Conservation (phyloP, 2,888 invertebrate genomes). For the Gymnosoma rotundatum region DNA sequence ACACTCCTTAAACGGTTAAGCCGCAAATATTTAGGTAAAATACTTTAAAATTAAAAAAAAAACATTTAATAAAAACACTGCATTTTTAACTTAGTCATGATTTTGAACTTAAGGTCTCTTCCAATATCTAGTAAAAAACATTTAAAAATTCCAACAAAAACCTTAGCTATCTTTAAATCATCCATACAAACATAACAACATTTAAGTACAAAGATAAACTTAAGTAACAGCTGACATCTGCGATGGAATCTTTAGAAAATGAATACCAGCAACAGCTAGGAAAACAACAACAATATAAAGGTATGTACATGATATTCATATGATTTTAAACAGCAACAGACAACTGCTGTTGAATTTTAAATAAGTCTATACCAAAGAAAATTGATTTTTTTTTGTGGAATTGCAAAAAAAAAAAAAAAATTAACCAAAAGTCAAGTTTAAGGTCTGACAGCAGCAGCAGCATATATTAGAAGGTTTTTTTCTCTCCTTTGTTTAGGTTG, state of each 20-base stretch:
- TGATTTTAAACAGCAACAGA: conserved; percentile 25
- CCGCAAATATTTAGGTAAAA: neutral
- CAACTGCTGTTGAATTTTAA: conserved; percentile 66
- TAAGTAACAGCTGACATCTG: conserved; percentile 67
- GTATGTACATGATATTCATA: conserved; percentile 2
- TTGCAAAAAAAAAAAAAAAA: conserved; percentile 40
- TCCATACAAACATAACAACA: conserved; percentile 18
- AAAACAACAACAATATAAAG: conserved; percentile 3
- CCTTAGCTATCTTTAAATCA: conserved; percentile 17
- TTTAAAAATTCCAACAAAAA: conserved; percentile 21
- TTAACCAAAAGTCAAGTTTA: conserved; percentile 78
- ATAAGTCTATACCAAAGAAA: conserved; percentile 63
- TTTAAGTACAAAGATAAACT: conserved; percentile 59
- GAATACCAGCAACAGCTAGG: conserved; percentile 18
- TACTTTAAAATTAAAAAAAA: neutral
- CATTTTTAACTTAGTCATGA: conserved; percentile 77
- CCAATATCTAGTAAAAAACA: conserved; percentile 18
- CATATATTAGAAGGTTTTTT: conserved; percentile 50
- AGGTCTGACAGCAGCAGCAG: conserved; percentile 73
- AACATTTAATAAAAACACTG: conserved; percentile 10
- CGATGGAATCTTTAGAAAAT: conserved; percentile 55
- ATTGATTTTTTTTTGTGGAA: conserved; percentile 56
- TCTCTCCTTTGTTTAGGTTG: conserved; percentile 19
- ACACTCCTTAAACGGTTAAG: neutral
- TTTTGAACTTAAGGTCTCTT: conserved; percentile 75